Evolutionary conservation across 1,140 invertebrate species (phyloP).

Genomic region (Sycophaga agraensis): DNA sequence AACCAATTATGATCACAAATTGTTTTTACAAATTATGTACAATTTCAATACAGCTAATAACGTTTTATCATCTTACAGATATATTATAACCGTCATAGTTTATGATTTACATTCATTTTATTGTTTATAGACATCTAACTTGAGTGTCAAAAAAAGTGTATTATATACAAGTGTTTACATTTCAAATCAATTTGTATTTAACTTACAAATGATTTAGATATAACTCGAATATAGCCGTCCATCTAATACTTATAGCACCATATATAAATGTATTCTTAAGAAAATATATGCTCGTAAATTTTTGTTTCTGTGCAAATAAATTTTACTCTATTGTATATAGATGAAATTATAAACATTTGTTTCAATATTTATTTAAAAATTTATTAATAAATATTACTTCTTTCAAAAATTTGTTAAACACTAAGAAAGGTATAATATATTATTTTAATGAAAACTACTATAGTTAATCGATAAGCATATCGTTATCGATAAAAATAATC

Average conservation of each 20-base stretch:
- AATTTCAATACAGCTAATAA: constrained; percentile 15
- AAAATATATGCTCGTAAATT: constrained; percentile 21
- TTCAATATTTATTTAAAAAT: too few species aligned
- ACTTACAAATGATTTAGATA: constrained; percentile 16
- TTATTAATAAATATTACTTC: too few species aligned
- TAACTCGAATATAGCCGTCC: constrained; percentile 10
- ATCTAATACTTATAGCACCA: constrained; percentile 14
- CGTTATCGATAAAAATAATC: constrained; percentile 3
- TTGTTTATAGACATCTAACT: constrained; percentile 14
- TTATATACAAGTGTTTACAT: constrained; percentile 13
- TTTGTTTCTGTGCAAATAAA: constrained; percentile 10
- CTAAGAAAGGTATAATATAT: too few species aligned
- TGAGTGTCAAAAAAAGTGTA: constrained; percentile 3
- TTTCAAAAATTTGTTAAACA: too few species aligned
- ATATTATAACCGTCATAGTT: constrained; percentile 2
- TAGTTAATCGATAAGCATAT: constrained; percentile 3
- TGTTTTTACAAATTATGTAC: constrained; percentile 22
- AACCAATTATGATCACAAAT: constrained; percentile 5
- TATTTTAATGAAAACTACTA: not conserved
- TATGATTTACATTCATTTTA: constrained; percentile 9
- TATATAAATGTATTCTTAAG: constrained; percentile 27
- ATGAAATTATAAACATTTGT: too few species aligned
- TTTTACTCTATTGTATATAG: constrained; percentile 15
- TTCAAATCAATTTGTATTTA: constrained; percentile 4
- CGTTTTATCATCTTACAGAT: constrained; percentile 14